Evolutionary conservation across 2,113 vertebrate genomes (phyloP).

Genomic region (Platysteira castanea): DNA sequence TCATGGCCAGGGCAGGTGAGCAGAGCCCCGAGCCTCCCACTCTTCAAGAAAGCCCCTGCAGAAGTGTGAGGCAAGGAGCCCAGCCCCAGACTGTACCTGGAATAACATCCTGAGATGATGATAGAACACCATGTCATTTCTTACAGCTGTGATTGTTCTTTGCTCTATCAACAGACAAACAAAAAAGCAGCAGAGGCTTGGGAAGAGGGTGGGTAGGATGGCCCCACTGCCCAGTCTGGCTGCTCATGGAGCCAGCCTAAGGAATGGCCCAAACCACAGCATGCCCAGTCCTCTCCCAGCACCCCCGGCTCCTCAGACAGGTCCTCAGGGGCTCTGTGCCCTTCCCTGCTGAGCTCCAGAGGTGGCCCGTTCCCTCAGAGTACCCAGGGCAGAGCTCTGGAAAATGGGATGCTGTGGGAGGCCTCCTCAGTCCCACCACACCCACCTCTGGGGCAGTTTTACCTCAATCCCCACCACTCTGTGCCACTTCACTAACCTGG

Average conservation of each 20-base stretch:
- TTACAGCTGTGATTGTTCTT: neutral
- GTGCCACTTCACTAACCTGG: neutral
- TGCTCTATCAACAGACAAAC: constrained; percentile 11
- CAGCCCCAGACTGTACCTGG: neutral
- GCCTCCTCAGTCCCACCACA: neutral
- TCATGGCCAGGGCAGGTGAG: neutral
- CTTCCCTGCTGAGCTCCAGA: neutral
- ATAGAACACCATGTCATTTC: neutral
- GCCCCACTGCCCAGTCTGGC: neutral
- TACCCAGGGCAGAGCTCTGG: neutral
- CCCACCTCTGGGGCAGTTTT: neutral
- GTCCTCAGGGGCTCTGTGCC: neutral
- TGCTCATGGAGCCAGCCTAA: neutral
- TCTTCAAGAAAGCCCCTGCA: neutral
- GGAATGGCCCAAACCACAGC: neutral
- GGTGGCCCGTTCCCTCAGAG: neutral
- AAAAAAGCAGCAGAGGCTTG: neutral
- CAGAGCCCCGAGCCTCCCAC: neutral
- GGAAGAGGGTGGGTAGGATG: neutral
- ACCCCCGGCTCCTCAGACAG: neutral
- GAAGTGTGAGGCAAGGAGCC: neutral
- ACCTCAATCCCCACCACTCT: neutral
- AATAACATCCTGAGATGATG: neutral
- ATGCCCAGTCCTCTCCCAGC: neutral
- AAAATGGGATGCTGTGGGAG: neutral